A percentile compares a stretch with the other conserved stretches of the same genome.
phyloP scores from a whole-genome alignment of 1,140 invertebrate species.

The Temnothorax curvispinosus region DNA sequence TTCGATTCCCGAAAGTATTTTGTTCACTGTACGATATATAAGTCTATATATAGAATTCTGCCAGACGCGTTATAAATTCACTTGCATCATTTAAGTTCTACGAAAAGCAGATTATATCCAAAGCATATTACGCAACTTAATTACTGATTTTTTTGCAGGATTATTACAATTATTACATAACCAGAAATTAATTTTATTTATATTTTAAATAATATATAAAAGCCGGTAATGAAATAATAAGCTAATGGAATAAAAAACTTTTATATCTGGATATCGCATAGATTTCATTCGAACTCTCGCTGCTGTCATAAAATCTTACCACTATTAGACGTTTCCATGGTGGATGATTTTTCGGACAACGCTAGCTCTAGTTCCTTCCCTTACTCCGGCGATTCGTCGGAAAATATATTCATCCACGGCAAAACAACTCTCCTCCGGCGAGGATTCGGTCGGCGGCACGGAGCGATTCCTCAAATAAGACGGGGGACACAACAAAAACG shows the following conservation, averaged over 20 bases:
- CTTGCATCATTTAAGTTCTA: not conserved
- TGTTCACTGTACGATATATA: not conserved
- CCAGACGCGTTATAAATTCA: not conserved
- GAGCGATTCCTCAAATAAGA: not conserved
- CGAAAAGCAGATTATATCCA: not conserved
- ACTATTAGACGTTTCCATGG: constrained; percentile 31
- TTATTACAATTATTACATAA: not conserved
- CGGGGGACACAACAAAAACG: not conserved
- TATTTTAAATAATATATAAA: not conserved
- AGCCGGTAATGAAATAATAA: not conserved
- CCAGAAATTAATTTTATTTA: not conserved
- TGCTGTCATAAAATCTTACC: constrained; percentile 17
- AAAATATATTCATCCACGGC: not conserved
- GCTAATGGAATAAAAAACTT: not conserved
- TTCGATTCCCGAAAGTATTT: not conserved
- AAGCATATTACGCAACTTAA: not conserved
- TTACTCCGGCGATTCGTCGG: not conserved
- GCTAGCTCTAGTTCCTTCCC: not conserved
- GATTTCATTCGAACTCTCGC: not conserved
- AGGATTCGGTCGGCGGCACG: not conserved
- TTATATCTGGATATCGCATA: too few relatives aligned
- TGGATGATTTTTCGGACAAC: not conserved
- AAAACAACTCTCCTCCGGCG: not conserved
- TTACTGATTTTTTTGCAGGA: not conserved
- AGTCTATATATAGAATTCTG: not conserved